A percentile compares a stretch with the other conserved stretches of the same genome.
Evolutionary conservation across 2,113 vertebrate genomes (phyloP).

Genomic region (Oryctolagus cuniculus): DNA sequence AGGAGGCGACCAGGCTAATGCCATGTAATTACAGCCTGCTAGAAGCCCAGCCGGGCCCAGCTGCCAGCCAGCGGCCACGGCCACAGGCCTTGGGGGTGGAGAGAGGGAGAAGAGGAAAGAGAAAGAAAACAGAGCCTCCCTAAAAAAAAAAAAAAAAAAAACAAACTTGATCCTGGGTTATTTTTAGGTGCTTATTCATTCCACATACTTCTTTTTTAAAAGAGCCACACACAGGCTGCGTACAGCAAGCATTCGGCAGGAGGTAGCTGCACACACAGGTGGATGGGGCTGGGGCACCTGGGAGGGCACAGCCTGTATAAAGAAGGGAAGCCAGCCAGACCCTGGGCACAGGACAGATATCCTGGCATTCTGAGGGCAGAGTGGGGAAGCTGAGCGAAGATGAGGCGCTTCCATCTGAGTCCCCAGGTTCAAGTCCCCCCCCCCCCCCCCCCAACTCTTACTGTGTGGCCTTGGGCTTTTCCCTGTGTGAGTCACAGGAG

Average conservation of each 20-base stretch:
- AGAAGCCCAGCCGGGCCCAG: conserved; percentile 72
- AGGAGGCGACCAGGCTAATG: conserved; percentile 2
- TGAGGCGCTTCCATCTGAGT: not conserved
- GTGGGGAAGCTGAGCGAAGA: not conserved
- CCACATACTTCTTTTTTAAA: conserved; percentile 24
- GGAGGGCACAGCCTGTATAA: not conserved
- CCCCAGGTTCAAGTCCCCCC: not conserved
- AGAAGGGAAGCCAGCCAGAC: not conserved
- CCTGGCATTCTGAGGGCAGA: not conserved
- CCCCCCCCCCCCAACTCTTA: not conserved
- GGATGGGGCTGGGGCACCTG: not conserved
- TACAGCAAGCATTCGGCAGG: not conserved
- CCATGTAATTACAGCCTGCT: conserved; percentile 63
- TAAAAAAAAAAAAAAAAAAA: too few relatives aligned
- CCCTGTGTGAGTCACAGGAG: not conserved
- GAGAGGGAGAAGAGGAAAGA: not conserved
- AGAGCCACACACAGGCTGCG: not conserved
- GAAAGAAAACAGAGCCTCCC: conserved; percentile 21
- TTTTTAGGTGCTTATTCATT: conserved; percentile 85
- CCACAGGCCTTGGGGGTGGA: conserved; percentile 54
- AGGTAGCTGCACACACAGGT: not conserved
- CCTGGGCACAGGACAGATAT: not conserved
- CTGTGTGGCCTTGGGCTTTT: not conserved
- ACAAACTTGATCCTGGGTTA: conserved; percentile 78
- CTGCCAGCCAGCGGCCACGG: conserved; percentile 74